Conservation (phyloP, 2,797 vertebrate species). For the Molossus molossus region DNA sequence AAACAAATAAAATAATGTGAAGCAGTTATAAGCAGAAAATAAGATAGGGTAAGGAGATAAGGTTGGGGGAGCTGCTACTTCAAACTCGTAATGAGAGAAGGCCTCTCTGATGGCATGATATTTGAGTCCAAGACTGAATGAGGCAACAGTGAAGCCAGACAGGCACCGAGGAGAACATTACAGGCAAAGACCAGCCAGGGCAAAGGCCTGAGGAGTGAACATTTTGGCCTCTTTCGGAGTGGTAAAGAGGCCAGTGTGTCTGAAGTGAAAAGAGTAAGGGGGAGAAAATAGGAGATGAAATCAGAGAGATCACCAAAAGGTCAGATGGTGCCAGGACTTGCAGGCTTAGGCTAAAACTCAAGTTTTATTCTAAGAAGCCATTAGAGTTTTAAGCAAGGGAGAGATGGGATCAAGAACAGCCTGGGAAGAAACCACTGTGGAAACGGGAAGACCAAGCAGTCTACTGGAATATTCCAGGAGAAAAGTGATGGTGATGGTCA, state of each 20-base stretch:
- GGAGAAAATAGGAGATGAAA: not conserved
- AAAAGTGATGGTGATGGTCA: not conserved
- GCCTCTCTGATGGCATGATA: not conserved
- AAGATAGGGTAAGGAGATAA: not conserved
- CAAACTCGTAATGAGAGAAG: not conserved
- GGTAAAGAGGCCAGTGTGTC: not conserved
- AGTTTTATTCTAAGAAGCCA: constrained; percentile 37
- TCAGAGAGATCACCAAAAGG: not conserved
- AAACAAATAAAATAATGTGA: not conserved
- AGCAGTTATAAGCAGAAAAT: not conserved
- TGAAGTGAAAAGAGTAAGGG: not conserved
- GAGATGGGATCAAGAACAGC: not conserved
- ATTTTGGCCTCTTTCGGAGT: not conserved
- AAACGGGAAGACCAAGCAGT: constrained; percentile 5
- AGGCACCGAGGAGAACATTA: not conserved
- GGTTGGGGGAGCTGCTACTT: not conserved
- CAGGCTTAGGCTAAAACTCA: not conserved
- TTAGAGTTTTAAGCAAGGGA: constrained; percentile 30
- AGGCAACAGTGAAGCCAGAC: not conserved
- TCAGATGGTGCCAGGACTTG: not conserved
- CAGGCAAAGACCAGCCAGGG: not conserved
- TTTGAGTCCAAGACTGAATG: not conserved
- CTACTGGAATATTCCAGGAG: not conserved
- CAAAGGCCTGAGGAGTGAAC: not conserved
- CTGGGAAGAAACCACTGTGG: not conserved